Evolutionary conservation across 23 tunicate genomes (phyloP).

Genomic region (Ciona savignyi): DNA sequence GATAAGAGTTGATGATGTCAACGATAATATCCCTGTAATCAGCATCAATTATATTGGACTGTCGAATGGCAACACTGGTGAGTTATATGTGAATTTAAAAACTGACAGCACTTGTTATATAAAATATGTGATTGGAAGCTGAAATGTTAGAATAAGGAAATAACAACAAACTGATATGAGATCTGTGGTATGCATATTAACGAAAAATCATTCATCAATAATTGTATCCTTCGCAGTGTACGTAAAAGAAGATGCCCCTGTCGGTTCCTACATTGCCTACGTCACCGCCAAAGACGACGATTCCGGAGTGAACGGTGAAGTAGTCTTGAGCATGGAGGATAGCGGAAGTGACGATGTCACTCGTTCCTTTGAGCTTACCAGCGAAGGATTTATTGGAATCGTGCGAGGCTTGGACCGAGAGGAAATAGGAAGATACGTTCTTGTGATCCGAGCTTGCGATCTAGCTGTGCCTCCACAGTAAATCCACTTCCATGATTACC

Average conservation of each 20-base stretch:
- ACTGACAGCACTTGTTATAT: too few species aligned
- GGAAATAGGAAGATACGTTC: slow-evolving; percentile 5
- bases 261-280: slow-evolving; percentile 32
- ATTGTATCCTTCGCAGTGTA: slow-evolving; percentile 12
- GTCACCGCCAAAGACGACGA: slow-evolving; percentile 50
- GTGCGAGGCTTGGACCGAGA: slow-evolving; percentile 15
- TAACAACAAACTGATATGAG: neutral
- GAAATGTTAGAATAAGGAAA: neutral
- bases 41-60: slow-evolving; percentile 31
- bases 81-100: slow-evolving; percentile 6
- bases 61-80: slow-evolving; percentile 36
- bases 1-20: slow-evolving; percentile 56
- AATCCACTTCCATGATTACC: neutral
- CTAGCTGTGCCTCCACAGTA: slow-evolving; percentile 21
- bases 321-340: neutral
- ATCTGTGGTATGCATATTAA: neutral
- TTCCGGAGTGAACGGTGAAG: slow-evolving; percentile 34
- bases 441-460: slow-evolving; percentile 37
- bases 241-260: slow-evolving; percentile 20
- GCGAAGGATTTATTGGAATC: slow-evolving; percentile 18
- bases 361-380: neutral
- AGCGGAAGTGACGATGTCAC: neutral
- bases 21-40: slow-evolving; percentile 68
- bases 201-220: too few species aligned
- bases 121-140: neutral